Evolutionary conservation across 2,888 invertebrate species (phyloP).

Genomic region (Tipula unca): DNA sequence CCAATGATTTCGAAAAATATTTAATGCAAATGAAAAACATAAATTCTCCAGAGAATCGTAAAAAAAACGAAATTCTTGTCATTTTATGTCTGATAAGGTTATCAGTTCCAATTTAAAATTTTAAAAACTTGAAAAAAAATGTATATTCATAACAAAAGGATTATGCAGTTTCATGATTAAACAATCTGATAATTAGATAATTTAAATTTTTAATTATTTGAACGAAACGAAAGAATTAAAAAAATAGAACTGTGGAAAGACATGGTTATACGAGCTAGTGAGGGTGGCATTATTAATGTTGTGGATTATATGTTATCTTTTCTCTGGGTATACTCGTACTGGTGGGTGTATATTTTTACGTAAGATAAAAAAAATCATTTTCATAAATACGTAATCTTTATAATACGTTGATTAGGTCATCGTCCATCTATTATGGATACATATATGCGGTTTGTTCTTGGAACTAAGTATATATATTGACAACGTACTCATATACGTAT

Average conservation of each 20-base stretch:
- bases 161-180: slow-evolving; percentile 8
- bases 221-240: neutral
- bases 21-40: neutral
- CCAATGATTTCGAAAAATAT: neutral
- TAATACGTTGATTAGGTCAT: neutral
- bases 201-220: neutral
- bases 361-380: neutral
- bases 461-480: too few species aligned
- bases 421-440: neutral
- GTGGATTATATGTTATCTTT: neutral
- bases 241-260: neutral
- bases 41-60: neutral
- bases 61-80: neutral
- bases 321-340: neutral
- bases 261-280: neutral
- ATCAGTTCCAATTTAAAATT: slow-evolving; percentile 8
- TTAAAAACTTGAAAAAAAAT: neutral
- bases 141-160: neutral
- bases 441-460: neutral
- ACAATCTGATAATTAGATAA: slow-evolving; percentile 14
- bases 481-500: neutral
- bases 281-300: neutral
- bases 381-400: neutral
- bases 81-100: neutral
- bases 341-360: neutral